Percentiles rank a stretch among this genome's conserved stretches.
Conservation (phyloP, 2,797 vertebrate genomes). For the Australoheros facetus region DNA sequence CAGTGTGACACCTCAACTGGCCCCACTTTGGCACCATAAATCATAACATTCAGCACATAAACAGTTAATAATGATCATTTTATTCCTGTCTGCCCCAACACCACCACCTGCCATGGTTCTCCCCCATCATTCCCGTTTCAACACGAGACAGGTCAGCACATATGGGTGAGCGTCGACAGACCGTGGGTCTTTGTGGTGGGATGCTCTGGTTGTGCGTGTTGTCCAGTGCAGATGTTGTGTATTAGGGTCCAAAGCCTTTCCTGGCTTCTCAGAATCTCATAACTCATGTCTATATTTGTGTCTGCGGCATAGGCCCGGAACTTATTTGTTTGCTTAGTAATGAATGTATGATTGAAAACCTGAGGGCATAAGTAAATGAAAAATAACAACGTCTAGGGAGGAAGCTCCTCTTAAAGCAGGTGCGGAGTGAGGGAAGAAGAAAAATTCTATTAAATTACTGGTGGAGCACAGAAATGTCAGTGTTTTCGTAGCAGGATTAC, state of each 20-base stretch:
- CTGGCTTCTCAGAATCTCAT: conserved; percentile 79
- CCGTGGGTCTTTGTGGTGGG: conserved; percentile 50
- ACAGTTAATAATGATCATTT: conserved; percentile 84
- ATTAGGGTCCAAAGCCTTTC: conserved; percentile 77
- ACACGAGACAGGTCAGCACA: conserved; percentile 49
- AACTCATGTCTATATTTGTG: conserved; percentile 85
- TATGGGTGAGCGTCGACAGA: conserved; percentile 44
- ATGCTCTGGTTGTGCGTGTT: conserved; percentile 58
- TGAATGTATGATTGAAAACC: conserved; percentile 83
- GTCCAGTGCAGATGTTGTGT: conserved; percentile 79
- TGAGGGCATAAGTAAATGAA: conserved; percentile 84
- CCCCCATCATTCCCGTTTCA: conserved; percentile 20
- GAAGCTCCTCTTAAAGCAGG: conserved; percentile 78
- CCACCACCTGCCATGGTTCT: conserved; percentile 36
- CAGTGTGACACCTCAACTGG: conserved; percentile 86
- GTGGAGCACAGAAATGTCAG: conserved; percentile 67
- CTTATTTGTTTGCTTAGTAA: conserved; percentile 85
- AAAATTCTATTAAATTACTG: conserved; percentile 72
- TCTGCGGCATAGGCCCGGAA: conserved; percentile 79
- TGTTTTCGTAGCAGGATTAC: conserved; percentile 76
- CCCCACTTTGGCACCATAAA: conserved; percentile 87
- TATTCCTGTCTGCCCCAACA: conserved; percentile 58
- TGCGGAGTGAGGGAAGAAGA: conserved; percentile 59
- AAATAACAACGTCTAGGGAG: conserved; percentile 80
- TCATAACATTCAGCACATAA: conserved; percentile 85